Evolutionary conservation across 2,888 invertebrate species (phyloP), one percentile per base, ranked within the genome.

Genomic region (Mimas tiliae): DNA sequence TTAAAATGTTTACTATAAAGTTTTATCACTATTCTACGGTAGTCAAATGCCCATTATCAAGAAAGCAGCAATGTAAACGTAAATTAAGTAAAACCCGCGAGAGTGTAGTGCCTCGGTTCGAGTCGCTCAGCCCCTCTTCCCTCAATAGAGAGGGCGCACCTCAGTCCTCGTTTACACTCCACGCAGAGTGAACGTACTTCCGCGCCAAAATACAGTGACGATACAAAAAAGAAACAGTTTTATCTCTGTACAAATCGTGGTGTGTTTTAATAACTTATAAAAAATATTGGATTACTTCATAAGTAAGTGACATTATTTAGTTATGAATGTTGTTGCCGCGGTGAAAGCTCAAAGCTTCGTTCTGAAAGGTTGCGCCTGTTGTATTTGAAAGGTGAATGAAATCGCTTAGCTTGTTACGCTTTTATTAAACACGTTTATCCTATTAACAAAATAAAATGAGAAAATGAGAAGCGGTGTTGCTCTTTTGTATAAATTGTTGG

Each of bases 141-240:
- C 86, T 87, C 86, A 75, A 73, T 65, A 70, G 70, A 73, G 87
- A 83, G 87, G 85, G 83, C 82, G 78, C 76, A 73, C 79, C 82
- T 80, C 92, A 93, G 93, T 93, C 87, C 90, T 90, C 89, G 77
- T 75, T 72, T 71, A 75, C 79, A 80, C 79, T 79, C 83, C 78
- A 80, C 72, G 70, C 65, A 21, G 73, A 76, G 70, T 70, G 84
- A 73, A 82, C 83, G 85, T 78, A 70, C 72, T 72, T 79, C 74
- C 82, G 85, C 80, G 83, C 72, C 66, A 65, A 67, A 73, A 66
- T 71, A 53, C 71, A 84, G 87, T 87, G 86, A 75, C 78, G 75
- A 76, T 62, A 73, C 70, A 74, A 75, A 74, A 58, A 58, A 73
- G 27, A 77, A 79, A 78, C 82, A 84, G 84, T 87, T 82, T 42